A percentile compares a stretch with the other conserved stretches of the same genome.
Evolutionary conservation across 2,113 vertebrate species (phyloP).

Genomic region (Vidua chalybeata): DNA sequence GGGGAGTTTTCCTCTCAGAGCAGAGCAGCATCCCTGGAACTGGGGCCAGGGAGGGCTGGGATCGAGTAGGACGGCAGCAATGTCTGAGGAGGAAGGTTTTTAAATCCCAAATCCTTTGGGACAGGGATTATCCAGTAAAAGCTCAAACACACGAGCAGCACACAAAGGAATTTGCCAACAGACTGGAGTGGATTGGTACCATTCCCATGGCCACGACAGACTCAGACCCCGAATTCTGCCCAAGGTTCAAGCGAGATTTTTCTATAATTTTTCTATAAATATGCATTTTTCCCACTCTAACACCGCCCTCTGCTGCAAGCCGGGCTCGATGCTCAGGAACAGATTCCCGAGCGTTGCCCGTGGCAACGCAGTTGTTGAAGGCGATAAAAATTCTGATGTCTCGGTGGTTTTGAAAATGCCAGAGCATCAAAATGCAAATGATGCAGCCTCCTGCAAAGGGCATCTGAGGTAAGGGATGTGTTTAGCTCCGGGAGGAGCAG

Average conservation of each 20-base stretch:
- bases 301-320: slow-evolving; percentile 56
- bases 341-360: slow-evolving; percentile 1
- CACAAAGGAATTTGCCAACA: background rate
- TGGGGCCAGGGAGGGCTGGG: background rate
- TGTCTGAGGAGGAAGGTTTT: background rate
- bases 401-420: slow-evolving; percentile 30
- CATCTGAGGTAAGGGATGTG: slow-evolving; percentile 30
- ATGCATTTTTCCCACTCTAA: slow-evolving; percentile 36
- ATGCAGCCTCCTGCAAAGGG: slow-evolving; percentile 23
- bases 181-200: background rate
- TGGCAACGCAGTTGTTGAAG: slow-evolving; percentile 47
- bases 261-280: background rate
- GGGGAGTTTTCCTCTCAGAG: background rate
- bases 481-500: background rate
- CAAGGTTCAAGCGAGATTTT: background rate
- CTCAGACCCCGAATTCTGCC: background rate
- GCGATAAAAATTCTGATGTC: slow-evolving; percentile 50
- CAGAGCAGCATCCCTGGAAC: background rate
- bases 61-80: background rate
- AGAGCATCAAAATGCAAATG: slow-evolving; percentile 67
- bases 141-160: background rate
- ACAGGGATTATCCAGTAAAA: background rate
- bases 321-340: background rate
- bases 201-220: background rate
- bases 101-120: background rate